Base-by-base conservation (phyloP, 2,888 invertebrate species). In the Chromoteleia sp. region DNA sequence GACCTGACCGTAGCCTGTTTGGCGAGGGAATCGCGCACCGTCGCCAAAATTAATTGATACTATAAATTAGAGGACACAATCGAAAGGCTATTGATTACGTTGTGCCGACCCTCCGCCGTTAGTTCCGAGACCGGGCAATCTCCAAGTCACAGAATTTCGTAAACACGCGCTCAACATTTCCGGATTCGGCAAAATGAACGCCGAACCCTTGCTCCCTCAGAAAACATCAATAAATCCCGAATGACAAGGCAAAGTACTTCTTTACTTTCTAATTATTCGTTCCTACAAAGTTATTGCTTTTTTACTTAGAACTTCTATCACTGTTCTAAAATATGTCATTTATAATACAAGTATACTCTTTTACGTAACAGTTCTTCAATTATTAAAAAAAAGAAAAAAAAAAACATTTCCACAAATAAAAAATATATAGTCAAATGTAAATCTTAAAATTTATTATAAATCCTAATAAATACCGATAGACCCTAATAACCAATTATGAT, bases 1-100 rank as follows among this genome's bases (percentile, higher is more conserved):
- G 82, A 43, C 45, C 56, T 59, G 41, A 48, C 43, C 61, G 68
- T 63, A 43, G 43, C 76, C 81, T 43, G 52, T 76, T 78, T 81
- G 71, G 75, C 81, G 73, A 59, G 85, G 82, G 84, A 85, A 82
- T 83, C 84, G 82, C 84, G 75, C 80, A 81, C 74, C 84, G 87
- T 85, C 87, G 87, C 86, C 87, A 83, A 87, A 90, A 90, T 90
- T 90, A 90, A 90, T 89, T 89, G 89, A 89, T 89, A 89, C 90
- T 89, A 90, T 90, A 90, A 90, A 90, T 90, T 89, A 90, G 88
- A 88, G 88, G 87, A 88, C 87, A 89, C 90, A 88, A 89, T 90
- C 89, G 88, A 87, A 87, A 84, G 86, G 86, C 88, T 87, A 89
- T 89, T 86, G 89, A 89, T 89, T 87, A 84, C 82, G 85, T 83